Conservation (phyloP, 2,797 vertebrate species). For the Ataeniobius toweri region DNA sequence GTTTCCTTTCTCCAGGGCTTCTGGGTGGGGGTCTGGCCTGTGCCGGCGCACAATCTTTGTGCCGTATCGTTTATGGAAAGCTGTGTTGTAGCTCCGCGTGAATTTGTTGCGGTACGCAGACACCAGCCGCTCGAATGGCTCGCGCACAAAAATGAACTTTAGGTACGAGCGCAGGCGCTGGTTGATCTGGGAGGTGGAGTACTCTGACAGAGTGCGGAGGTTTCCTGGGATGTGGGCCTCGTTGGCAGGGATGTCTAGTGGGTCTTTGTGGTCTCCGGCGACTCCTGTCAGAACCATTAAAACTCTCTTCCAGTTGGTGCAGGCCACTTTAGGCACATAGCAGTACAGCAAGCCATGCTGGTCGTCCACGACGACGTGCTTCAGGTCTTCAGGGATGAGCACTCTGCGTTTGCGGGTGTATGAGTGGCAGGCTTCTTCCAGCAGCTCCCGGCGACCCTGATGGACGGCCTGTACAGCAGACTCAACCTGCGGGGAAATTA, state of each 20-base stretch:
- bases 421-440: conserved; percentile 83
- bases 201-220: conserved; percentile 87
- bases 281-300: conserved; percentile 89
- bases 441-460: conserved; percentile 83
- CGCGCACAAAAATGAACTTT: conserved; percentile 90
- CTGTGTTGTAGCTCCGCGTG: conserved; percentile 86
- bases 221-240: conserved; percentile 87
- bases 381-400: conserved; percentile 86
- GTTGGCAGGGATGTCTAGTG: conserved; percentile 84
- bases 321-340: conserved; percentile 94
- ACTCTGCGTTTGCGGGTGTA: conserved; percentile 86
- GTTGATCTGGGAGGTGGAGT: conserved; percentile 86
- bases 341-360: conserved; percentile 89
- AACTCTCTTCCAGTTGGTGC: conserved; percentile 95
- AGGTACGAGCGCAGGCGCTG: conserved; percentile 89
- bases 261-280: conserved; percentile 77
- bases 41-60: conserved; percentile 88
- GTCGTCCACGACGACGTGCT: conserved; percentile 91
- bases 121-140: conserved; percentile 90
- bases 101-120: conserved; percentile 93
- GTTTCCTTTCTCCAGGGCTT: conserved; percentile 83
- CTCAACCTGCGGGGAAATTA: conserved; percentile 59
- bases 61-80: conserved; percentile 89
- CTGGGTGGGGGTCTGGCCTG: conserved; percentile 75
- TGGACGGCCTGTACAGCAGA: conserved; percentile 81